Evolutionary conservation across 2,888 invertebrate genomes (phyloP), one percentile per base, ranked within the genome.

Genomic region (Nomada goodeniana): DNA sequence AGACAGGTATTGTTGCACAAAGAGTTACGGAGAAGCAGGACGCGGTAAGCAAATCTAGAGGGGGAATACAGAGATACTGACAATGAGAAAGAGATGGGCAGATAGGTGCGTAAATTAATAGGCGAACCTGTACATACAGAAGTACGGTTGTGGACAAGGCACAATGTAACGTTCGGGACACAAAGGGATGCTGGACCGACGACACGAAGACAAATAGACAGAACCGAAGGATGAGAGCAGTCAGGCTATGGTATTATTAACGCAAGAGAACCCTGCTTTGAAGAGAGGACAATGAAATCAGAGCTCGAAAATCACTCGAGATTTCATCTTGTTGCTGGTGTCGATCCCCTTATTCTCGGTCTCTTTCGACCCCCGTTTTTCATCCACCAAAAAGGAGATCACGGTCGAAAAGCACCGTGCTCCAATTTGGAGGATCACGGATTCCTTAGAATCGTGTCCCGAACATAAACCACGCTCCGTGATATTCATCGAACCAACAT

Each of bases 261-360:
- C 86, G 86, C 80, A 80, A 90, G 85, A 80, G 67, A 79, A 71
- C 76, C 82, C 80, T 82, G 71, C 76, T 82, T 85, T 79, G 80
- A 80, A 78, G 83, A 84, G 85, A 85, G 83, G 80, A 88, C 68
- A 87, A 86, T 88, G 90, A 88, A 90, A 90, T 82, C 83, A 76
- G 88, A 91, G 79, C 86, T 86, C 71, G 68, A 79, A 88, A 88
- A 90, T 90, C 86, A 82, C 60, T 87, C 76, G 74, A 89, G 86
- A 88, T 88, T 80, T 76, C 75, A 83, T 86, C 87, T 86, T 76
- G 15, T 36, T 26, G 60, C 64, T 72, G 57, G 55, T 76, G 79
- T 83, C 81, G 82, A 86, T 85, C 83, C 86, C 83, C 73, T 61
- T 80, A 80, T 77, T 78, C 82, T 50, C 1, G 47, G n/a, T 67